Percentiles rank a stretch among this genome's conserved stretches.
These are phyloP conservation scores for Epinotia demarniana DNA, from an alignment of 2,888 invertebrate species.

Conservation along the genomic window DNA sequence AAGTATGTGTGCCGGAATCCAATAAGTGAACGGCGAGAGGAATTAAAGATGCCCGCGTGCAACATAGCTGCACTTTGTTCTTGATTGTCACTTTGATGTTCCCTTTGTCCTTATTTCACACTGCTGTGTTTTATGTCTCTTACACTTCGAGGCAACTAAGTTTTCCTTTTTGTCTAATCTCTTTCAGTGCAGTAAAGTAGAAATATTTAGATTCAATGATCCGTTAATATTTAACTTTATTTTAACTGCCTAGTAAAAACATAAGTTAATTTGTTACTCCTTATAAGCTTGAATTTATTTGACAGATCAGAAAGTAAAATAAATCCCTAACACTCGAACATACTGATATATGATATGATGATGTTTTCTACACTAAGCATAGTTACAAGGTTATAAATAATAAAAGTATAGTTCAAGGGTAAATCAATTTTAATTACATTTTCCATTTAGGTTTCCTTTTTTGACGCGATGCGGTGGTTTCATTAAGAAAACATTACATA, in stretches of 20 bases:
- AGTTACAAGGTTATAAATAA: too few relatives aligned
- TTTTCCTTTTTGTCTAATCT: slow-evolving; percentile 33
- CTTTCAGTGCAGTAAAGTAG: slow-evolving; percentile 20
- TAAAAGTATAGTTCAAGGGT: too few relatives aligned
- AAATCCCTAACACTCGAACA: too few relatives aligned
- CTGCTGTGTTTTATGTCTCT: slow-evolving; percentile 38
- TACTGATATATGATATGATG: too few relatives aligned
- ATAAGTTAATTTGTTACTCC: background rate
- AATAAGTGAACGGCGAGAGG: slow-evolving; percentile 77
- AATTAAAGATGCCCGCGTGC: slow-evolving; percentile 69
- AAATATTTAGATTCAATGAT: slow-evolving; percentile 17
- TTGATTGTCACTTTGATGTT: slow-evolving; percentile 63
- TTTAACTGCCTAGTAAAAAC: background rate
- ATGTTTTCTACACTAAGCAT: too few relatives aligned
- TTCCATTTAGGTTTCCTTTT: slow-evolving; percentile 65
- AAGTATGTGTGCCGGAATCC: slow-evolving; percentile 78
- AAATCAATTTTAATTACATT: background rate
- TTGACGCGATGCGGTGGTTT: slow-evolving; percentile 70
- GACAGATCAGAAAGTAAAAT: too few relatives aligned
- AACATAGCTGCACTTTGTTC: slow-evolving; percentile 65
- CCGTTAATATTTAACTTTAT: slow-evolving; percentile 15
- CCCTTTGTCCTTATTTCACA: slow-evolving; percentile 45
- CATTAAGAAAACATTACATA: slow-evolving; percentile 83
- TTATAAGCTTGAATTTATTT: too few relatives aligned
- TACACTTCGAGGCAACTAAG: slow-evolving; percentile 24